Evolutionary conservation across 2,797 vertebrate species (phyloP).

Genomic region (Cheirogaleus major): DNA sequence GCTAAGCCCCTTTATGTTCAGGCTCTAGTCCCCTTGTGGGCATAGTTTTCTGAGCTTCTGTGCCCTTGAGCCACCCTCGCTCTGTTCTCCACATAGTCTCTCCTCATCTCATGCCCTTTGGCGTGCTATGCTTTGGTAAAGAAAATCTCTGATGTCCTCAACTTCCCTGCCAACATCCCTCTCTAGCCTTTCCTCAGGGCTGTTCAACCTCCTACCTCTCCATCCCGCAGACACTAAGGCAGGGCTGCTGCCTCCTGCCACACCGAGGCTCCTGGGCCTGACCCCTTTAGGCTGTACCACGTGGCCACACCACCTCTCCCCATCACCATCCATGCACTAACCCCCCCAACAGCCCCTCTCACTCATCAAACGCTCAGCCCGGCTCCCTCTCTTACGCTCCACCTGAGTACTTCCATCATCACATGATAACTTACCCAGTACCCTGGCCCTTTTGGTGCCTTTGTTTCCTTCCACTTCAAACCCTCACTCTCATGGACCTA

Average conservation of each 20-base stretch:
- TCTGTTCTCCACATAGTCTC: background rate
- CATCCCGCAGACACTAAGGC: background rate
- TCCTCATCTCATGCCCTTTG: background rate
- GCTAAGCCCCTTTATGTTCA: background rate
- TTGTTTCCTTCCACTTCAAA: background rate
- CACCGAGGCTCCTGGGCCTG: background rate
- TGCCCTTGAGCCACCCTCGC: no score
- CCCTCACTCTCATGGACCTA: background rate
- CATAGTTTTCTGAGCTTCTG: background rate
- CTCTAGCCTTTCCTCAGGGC: background rate
- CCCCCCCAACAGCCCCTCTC: background rate
- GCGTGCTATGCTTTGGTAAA: background rate
- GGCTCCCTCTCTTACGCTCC: background rate
- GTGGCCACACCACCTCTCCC: background rate
- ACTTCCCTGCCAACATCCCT: background rate
- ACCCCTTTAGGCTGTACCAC: background rate
- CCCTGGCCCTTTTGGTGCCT: background rate
- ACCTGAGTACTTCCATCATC: background rate
- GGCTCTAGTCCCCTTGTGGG: background rate
- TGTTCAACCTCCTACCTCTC: background rate
- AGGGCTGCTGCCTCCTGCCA: background rate
- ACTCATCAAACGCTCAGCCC: background rate
- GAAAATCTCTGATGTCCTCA: background rate
- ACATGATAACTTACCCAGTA: background rate
- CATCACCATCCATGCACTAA: background rate